Percentiles rank a stretch among this genome's conserved stretches.
Evolutionary conservation across 1,140 invertebrate species (phyloP).

Genomic region (Matsumurasca onukii): DNA sequence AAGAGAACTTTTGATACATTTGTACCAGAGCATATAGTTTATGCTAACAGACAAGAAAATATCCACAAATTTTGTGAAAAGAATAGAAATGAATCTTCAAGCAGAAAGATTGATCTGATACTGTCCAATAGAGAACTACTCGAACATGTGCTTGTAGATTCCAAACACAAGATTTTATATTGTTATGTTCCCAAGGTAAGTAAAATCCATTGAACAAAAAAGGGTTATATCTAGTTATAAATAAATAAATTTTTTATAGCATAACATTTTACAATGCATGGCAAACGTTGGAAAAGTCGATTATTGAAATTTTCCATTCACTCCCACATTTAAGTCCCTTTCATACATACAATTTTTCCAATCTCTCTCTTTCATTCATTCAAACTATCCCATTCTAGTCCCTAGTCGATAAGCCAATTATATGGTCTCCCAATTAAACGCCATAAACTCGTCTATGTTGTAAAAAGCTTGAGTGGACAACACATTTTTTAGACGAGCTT

Average conservation of each 20-base stretch:
- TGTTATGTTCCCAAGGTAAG: conserved; percentile 91
- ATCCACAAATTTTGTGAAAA: conserved; percentile 39
- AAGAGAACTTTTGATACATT: conserved; percentile 20
- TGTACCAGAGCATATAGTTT: conserved; percentile 28
- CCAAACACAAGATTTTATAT: conserved; percentile 78
- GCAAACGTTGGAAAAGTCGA: neutral
- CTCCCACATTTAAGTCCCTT: neutral
- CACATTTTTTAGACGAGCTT: too few relatives aligned
- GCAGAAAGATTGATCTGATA: conserved; percentile 21
- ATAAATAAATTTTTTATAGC: neutral
- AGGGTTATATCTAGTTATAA: neutral
- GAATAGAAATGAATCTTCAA: conserved; percentile 3
- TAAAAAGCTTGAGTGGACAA: too few relatives aligned
- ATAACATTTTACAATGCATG: neutral
- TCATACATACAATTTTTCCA: too few relatives aligned
- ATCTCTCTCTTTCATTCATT: too few relatives aligned
- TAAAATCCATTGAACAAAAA: conserved; percentile 32
- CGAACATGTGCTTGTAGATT: conserved; percentile 77
- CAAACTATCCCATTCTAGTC: too few relatives aligned
- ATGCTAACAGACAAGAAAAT: conserved; percentile 40
- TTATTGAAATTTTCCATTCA: neutral
- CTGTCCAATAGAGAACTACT: conserved; percentile 45
- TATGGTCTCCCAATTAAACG: too few relatives aligned
- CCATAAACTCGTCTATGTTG: too few relatives aligned
- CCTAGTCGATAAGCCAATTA: too few relatives aligned